These are phyloP conservation scores for Achroia grisella DNA, from an alignment of 1,140 invertebrate genomes.

Conservation along the genomic window DNA sequence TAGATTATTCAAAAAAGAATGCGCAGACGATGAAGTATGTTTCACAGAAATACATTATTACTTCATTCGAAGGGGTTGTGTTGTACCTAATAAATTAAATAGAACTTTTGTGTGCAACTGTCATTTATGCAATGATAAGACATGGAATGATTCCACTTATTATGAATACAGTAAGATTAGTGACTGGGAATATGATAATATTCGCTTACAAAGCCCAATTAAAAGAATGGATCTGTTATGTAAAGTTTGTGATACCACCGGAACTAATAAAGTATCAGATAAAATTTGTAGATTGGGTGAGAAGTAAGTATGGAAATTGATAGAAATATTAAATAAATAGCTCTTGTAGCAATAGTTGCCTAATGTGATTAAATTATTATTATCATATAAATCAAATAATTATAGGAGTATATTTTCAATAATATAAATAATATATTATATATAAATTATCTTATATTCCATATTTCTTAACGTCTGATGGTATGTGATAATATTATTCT, in stretches of 20 bases:
- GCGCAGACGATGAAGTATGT: constrained; percentile 25
- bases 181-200: constrained; percentile 50
- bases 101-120: constrained; percentile 51
- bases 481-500: no score
- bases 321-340: no score
- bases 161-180: constrained; percentile 37
- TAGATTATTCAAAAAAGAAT: constrained; percentile 16
- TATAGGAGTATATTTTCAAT: no score
- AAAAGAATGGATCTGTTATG: constrained; percentile 31
- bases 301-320: constrained; percentile 24
- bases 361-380: no score
- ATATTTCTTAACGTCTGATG: no score
- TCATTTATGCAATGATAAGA: constrained; percentile 51
- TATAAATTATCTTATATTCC: no score
- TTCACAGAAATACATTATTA: constrained; percentile 36
- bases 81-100: constrained; percentile 26
- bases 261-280: constrained; percentile 21
- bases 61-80: constrained; percentile 47
- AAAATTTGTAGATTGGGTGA: constrained; percentile 28
- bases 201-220: constrained; percentile 22
- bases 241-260: constrained; percentile 41
- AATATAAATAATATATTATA: no score
- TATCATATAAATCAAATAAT: no score
- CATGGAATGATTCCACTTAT: constrained; percentile 30
- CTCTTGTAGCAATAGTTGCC: no score